Evolutionary conservation across 2,888 invertebrate genomes (phyloP), one percentile per base, ranked within the genome.

Genomic region (Exephanes ischioxanthus): DNA sequence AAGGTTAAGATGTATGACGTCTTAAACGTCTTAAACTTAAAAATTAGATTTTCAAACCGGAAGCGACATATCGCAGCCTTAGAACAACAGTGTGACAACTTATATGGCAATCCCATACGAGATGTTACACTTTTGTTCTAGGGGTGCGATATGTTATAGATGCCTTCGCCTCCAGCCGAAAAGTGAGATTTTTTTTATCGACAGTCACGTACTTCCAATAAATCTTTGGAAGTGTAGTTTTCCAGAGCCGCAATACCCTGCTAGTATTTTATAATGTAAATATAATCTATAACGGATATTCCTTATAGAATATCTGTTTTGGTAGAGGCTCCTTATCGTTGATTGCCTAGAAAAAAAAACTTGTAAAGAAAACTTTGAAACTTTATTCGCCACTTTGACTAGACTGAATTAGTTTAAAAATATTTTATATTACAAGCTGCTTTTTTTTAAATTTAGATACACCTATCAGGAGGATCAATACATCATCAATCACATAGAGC

Each of bases 401-500:
- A 66, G 41, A 53, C 30, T 51, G 30, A 53, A 71, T 72, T 58
- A 9, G 41, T 22, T 58, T 37, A 37, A 53, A 53, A 67, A 72
- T 22, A 48, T 37, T 30, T 72, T 72, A 1, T 14, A 67, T 70
- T 55, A n/a, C 30, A 45, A 26, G 26, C 19, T 58, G 7, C 3
- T 4, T 70, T 63, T 33, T 63, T 51, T 55, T 73, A n/a, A n/a
- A 80, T 77, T 48, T 75, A 93, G 93, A 63, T 94, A 92, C 53
- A 80, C 11, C 1, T 5, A 30, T 2, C 55, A 87, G 0, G 94
- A 94, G 80, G 93, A 94, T 76, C 0, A 63, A 1, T 84, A 88
- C 30, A 93, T 94, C 73, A 22, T 93, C 55, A 75, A 90, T 22
- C 88, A 91, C 7, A 85, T 93, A 7, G 88, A 90, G 77, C 78